Conservation (phyloP, 37 sponge, comb jelly and placozoan genomes). For the Spongia lamella region DNA sequence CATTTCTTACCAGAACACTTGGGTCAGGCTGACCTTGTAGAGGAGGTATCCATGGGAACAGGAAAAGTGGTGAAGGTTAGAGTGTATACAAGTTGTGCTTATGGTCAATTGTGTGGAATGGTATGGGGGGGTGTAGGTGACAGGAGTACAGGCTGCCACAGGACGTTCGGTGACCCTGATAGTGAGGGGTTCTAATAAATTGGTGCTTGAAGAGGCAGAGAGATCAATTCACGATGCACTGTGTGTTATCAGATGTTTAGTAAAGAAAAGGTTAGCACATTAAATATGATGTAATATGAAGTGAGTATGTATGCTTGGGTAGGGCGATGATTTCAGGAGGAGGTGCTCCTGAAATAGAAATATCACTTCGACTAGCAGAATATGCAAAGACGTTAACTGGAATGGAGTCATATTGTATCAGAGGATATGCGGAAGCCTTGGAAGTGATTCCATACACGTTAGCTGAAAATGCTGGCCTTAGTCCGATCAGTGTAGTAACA, state of each 20-base stretch:
- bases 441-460: conserved; percentile 96
- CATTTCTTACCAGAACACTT: conserved; percentile 96
- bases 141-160: conserved; percentile 45
- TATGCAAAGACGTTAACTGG: conserved; percentile 88
- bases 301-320: too few species aligned
- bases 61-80: conserved; percentile 91
- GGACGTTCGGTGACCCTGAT: conserved; percentile 82
- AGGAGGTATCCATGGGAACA: conserved; percentile 84
- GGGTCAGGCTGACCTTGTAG: conserved; percentile 89
- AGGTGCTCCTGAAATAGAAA: conserved; percentile 98
- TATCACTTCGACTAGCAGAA: conserved; percentile 83
- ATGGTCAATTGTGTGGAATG: too few species aligned
- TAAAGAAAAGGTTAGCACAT: conserved; percentile 97
- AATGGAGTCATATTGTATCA: conserved; percentile 93
- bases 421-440: conserved; percentile 96
- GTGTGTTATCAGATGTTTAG: conserved; percentile 96
- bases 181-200: conserved; percentile 95
- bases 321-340: conserved; percentile 94
- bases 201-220: conserved; percentile 97
- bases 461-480: conserved; percentile 98
- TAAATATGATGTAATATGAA: too few species aligned
- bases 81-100: too few species aligned
- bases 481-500: conserved; percentile 93
- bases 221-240: conserved; percentile 98
- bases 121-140: conserved; percentile 56